Base-by-base conservation (phyloP, 2,888 invertebrate species). In the Polyommatus icarus region DNA sequence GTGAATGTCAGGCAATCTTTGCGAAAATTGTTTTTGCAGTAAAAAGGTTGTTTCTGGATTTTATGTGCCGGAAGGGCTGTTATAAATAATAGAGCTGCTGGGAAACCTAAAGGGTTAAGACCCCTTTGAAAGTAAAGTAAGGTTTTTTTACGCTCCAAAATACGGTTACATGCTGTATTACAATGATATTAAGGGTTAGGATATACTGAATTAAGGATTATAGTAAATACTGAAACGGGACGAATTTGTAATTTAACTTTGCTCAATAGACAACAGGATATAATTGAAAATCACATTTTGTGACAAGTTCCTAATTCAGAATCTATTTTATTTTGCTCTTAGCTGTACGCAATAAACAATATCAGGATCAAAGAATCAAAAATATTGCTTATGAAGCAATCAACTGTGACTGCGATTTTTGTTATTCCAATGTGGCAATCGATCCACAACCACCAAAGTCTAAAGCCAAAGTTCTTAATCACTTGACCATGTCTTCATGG, bases 61-160 rank as follows among this genome's bases (percentile, higher is more conserved):
- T 67, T 67, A 67, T 67, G 29, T 15, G 29, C 18, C 15, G 18
- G 18, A 67, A 67, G 29, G 67, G 67, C 15, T 29, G 67, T 5
- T 67, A 29, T 67, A 67, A 67, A 67, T 67, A 67, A 67, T 67
- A 67, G 67, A 67, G 29, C 29, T 67, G 67, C 29, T 15, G 67
- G 15, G 18, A 67, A 67, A 67, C 67, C 29, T 67, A 29, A 67
- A 32, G 29, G 61, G 61, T 61, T 61, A 5, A 67, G 67, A 15
- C 67, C 67, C 67, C 29, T 67, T 67, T 32, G 5, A 67, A 67
- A 32, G 20, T 29, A 67, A 61, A 61, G 8, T 20, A 61, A 10
- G 59, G 8, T 8, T 20, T 20, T 61, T 10, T 7, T 24, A 12
- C 20, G 3, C 12, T 61, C 10, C 12, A 61, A 8, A 10, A 24